Evolutionary conservation across 2,797 vertebrate genomes (phyloP).

Genomic region (Orientallactaga sibirica): DNA sequence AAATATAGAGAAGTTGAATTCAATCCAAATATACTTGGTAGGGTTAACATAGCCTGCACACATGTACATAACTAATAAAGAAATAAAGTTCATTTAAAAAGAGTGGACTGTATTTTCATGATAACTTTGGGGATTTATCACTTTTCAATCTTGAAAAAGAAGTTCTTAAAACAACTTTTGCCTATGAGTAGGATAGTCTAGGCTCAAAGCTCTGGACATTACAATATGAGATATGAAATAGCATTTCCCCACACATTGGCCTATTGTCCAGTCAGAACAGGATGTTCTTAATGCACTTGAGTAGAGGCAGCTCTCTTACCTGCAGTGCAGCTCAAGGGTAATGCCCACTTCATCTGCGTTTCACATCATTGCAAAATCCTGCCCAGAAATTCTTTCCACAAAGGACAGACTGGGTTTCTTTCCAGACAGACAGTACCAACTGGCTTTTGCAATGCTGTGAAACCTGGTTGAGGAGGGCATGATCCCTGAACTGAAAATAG

Average conservation of each 20-base stretch:
- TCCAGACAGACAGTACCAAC: too few relatives aligned
- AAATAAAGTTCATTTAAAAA: background rate
- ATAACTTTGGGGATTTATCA: background rate
- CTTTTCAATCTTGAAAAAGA: slow-evolving; percentile 8
- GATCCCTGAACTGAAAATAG: background rate
- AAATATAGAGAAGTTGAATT: background rate
- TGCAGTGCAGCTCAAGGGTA: too few relatives aligned
- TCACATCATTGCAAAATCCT: too few relatives aligned
- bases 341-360: too few relatives aligned
- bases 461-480: background rate
- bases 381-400: too few relatives aligned
- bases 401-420: too few relatives aligned
- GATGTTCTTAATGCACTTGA: background rate
- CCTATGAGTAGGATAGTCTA: background rate
- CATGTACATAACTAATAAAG: background rate
- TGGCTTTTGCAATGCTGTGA: background rate
- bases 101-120: background rate
- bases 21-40: background rate
- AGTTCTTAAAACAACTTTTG: background rate
- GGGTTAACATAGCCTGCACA: background rate
- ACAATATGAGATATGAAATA: too few relatives aligned
- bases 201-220: background rate
- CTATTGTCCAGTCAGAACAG: background rate
- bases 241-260: too few relatives aligned
- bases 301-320: too few relatives aligned